Conservation (phyloP, 2,888 invertebrate species). For the Heliconius aoede region DNA sequence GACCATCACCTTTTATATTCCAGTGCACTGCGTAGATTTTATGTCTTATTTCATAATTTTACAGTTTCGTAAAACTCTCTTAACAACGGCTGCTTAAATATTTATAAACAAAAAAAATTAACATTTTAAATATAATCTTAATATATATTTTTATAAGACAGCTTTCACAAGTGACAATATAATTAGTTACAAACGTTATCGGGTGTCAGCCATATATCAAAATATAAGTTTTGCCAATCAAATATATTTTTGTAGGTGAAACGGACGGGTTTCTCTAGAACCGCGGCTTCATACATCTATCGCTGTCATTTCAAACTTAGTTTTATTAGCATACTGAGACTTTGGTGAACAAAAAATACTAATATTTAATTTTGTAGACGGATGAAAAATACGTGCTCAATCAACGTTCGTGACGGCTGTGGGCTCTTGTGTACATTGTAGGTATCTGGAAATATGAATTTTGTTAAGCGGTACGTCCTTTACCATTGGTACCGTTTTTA, state of each 20-base stretch:
- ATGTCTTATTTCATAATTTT: too few relatives aligned
- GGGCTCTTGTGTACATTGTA: too few relatives aligned
- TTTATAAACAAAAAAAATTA: too few relatives aligned
- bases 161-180: constrained; percentile 14
- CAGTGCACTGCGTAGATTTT: too few relatives aligned
- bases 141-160: background rate
- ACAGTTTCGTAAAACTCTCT: too few relatives aligned
- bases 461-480: too few relatives aligned
- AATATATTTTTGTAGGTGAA: constrained; percentile 23
- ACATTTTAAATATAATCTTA: background rate
- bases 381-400: background rate
- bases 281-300: constrained; percentile 10
- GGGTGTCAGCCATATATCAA: constrained; percentile 24
- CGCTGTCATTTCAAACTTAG: background rate
- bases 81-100: too few relatives aligned
- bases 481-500: too few relatives aligned
- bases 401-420: background rate
- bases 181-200: constrained; percentile 14
- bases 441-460: too few relatives aligned
- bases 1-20: too few relatives aligned
- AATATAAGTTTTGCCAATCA: constrained; percentile 21
- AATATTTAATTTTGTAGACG: background rate
- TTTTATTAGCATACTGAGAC: constrained; percentile 4
- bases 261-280: background rate
- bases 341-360: background rate